These are phyloP conservation scores for Pachymerium ferrugineum DNA, from an alignment of 2,888 invertebrate genomes.

Conservation along the genomic window DNA sequence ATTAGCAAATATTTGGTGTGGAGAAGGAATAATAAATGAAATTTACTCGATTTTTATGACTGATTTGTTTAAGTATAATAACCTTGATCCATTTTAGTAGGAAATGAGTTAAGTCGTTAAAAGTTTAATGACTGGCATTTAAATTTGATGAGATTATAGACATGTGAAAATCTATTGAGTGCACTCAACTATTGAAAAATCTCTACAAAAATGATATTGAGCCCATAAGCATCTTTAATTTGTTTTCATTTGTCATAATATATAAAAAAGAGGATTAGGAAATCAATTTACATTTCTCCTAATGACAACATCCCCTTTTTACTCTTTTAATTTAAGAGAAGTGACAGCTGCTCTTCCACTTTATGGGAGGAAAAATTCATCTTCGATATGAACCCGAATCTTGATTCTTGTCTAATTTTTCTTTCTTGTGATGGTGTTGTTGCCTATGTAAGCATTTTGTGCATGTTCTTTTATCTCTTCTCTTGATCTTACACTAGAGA, in stretches of 20 bases:
- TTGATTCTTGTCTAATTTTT: not conserved
- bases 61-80: not conserved
- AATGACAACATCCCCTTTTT: not conserved
- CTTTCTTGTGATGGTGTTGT: not conserved
- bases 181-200: not conserved
- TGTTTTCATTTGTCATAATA: not conserved
- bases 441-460: not conserved
- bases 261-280: not conserved
- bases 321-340: not conserved
- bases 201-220: not conserved
- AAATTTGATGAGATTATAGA: constrained; percentile 6
- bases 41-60: not conserved
- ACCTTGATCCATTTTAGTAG: not conserved
- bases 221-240: not conserved
- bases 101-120: constrained; percentile 2
- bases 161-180: not conserved
- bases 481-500: not conserved
- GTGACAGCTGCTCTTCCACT: not conserved
- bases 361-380: not conserved
- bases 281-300: not conserved
- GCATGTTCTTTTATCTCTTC: not conserved
- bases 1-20: not conserved
- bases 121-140: not conserved
- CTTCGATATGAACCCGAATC: not conserved
- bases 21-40: not conserved